These are phyloP conservation scores for Drosophila obscura DNA, from an alignment of 1,140 invertebrate genomes.

Conservation along the genomic window DNA sequence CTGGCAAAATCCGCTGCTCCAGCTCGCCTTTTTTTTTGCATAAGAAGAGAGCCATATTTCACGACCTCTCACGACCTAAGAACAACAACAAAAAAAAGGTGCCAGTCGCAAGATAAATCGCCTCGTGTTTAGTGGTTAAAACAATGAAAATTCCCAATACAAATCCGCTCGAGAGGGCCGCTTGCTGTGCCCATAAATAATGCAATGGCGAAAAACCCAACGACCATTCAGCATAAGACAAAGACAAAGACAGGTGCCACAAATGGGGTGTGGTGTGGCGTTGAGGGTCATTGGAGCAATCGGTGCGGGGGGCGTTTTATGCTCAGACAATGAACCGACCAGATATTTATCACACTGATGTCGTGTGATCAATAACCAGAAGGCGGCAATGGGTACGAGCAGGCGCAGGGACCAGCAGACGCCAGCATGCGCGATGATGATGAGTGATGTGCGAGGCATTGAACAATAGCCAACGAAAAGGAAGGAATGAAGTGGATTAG, in stretches of 20 bases:
- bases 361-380: slow-evolving; percentile 36
- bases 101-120: slow-evolving; percentile 41
- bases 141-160: slow-evolving; percentile 21
- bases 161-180: slow-evolving; percentile 8
- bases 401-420: too few relatives aligned
- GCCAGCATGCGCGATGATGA: slow-evolving; percentile 8
- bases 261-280: neutral
- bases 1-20: too few relatives aligned
- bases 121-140: slow-evolving; percentile 42
- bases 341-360: slow-evolving; percentile 51
- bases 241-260: slow-evolving; percentile 45
- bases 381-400: neutral
- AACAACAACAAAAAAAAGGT: neutral
- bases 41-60: slow-evolving; percentile 32
- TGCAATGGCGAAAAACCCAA: slow-evolving; percentile 28
- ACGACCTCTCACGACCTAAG: slow-evolving; percentile 4
- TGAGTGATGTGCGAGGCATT: slow-evolving; percentile 28
- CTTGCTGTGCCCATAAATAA: slow-evolving; percentile 50
- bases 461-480: slow-evolving; percentile 6
- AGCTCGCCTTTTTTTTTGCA: slow-evolving; percentile 9
- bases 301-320: slow-evolving; percentile 16
- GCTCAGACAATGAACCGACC: slow-evolving; percentile 40
- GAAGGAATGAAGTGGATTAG: slow-evolving; percentile 8
- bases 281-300: neutral
- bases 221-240: slow-evolving; percentile 32